Evolutionary conservation across 2,888 invertebrate genomes (phyloP), one percentile per base, ranked within the genome.

Genomic region (Epirrhoe tristata): DNA sequence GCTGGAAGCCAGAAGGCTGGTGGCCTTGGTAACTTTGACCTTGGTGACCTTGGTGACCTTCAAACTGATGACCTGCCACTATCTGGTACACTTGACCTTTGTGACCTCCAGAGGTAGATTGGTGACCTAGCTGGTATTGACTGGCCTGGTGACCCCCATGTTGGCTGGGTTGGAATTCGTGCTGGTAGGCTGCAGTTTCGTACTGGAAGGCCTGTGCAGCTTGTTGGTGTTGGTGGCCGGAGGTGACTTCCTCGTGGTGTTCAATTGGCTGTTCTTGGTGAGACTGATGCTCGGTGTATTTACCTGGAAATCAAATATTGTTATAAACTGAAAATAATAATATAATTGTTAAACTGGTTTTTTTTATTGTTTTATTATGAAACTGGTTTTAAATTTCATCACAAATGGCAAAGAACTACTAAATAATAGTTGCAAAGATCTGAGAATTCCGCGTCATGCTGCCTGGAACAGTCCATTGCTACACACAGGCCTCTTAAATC

Each of bases 291-390:
- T 62, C 53, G 10, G 70, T 76, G 72, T 87, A 86, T 60, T 81
- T 76, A 53, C 86, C 87, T 86, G 75, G 0, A 66, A 67, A 36
- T 51, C 31, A 36, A 59, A 63, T 57, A 36, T 16, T 48, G n/a
- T n/a, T n/a, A n/a, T n/a, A n/a, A n/a, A n/a, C n/a, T n/a, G n/a
- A n/a, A n/a, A n/a, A n/a, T n/a, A n/a, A n/a, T n/a, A n/a, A n/a
- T n/a, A n/a, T n/a, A n/a, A n/a, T n/a, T n/a, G n/a, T n/a, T n/a
- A n/a, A n/a, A n/a, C n/a, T n/a, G n/a, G n/a, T n/a, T n/a, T n/a
- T n/a, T n/a, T n/a, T n/a, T n/a, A n/a, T n/a, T n/a, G n/a, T n/a
- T n/a, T n/a, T n/a, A n/a, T n/a, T n/a, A n/a, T n/a, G n/a, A n/a
- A n/a, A n/a, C n/a, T n/a, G n/a, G n/a, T n/a, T n/a, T n/a, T n/a